Percentiles rank a stretch among this genome's conserved stretches.
Evolutionary conservation across 2,113 vertebrate species (phyloP).

Genomic region (Misgurnus mizolepis): DNA sequence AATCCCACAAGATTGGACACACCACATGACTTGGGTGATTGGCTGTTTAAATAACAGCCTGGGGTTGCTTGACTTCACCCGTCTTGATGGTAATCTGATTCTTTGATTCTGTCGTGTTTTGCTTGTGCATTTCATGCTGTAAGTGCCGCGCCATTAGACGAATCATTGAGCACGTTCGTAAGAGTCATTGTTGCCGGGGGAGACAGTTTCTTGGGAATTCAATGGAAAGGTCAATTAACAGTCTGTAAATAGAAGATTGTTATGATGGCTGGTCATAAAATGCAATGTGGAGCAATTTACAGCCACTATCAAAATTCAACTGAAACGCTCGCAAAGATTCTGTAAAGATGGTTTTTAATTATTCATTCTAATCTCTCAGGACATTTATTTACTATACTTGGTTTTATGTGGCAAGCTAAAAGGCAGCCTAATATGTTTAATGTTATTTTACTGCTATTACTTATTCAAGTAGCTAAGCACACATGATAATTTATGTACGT

Average conservation of each 20-base stretch:
- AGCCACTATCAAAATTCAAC: conserved; percentile 19
- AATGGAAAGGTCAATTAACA: conserved; percentile 49
- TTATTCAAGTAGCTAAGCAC: not conserved
- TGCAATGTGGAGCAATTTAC: conserved; percentile 28
- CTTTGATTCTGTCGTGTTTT: conserved; percentile 31
- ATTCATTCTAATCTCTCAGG: conserved; percentile 23
- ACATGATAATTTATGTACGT: not conserved
- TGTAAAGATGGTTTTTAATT: conserved; percentile 22
- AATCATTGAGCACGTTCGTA: conserved; percentile 34
- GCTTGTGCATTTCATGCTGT: conserved; percentile 5
- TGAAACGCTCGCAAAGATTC: not conserved
- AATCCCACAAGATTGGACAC: conserved; percentile 47
- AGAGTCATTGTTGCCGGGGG: conserved; percentile 21
- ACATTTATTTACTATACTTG: conserved; percentile 11
- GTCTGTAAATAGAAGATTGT: conserved; percentile 36
- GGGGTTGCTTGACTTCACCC: conserved; percentile 36
- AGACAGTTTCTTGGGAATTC: conserved; percentile 22
- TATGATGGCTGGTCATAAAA: conserved; percentile 41
- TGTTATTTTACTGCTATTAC: not conserved
- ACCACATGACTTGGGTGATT: conserved; percentile 40
- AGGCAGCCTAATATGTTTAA: not conserved
- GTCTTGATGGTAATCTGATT: conserved; percentile 44
- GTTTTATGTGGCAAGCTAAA: conserved; percentile 19
- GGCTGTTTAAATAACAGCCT: conserved; percentile 44
- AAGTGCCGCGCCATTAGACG: conserved; percentile 28